Conservation (phyloP, 2,888 invertebrate genomes). For the Cybosia mesomella region DNA sequence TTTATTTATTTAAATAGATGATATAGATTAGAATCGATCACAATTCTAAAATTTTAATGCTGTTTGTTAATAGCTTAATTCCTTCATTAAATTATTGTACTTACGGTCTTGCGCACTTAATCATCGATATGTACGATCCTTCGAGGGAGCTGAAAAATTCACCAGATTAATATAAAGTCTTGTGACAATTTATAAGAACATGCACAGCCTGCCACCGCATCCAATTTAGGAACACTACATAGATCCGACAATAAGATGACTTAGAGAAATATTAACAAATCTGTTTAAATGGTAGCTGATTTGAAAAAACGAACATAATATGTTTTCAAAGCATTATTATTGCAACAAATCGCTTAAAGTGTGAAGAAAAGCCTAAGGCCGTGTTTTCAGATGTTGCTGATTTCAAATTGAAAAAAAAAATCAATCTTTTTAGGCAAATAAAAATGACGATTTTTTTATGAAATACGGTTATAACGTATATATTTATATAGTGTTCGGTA, state of each 20-base stretch:
- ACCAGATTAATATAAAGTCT: slow-evolving; percentile 26
- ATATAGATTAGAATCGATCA: neutral
- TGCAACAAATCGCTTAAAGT: neutral
- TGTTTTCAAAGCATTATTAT: neutral
- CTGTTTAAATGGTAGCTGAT: slow-evolving; percentile 11
- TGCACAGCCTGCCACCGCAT: slow-evolving; percentile 50
- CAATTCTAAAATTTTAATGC: no score
- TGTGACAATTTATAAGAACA: slow-evolving; percentile 23
- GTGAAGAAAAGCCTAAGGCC: neutral
- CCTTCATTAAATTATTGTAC: slow-evolving; percentile 55
- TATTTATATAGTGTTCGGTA: no score
- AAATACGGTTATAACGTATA: neutral
- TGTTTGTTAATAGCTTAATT: neutral
- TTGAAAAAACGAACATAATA: neutral
- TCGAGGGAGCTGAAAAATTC: slow-evolving; percentile 74
- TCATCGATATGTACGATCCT: slow-evolving; percentile 73
- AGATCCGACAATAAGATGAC: slow-evolving; percentile 6
- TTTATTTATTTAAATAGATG: neutral
- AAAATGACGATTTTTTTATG: neutral
- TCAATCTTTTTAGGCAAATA: neutral
- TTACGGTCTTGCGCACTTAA: slow-evolving; percentile 83
- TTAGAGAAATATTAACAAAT: neutral
- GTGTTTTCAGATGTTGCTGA: neutral
- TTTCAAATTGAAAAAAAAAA: neutral
- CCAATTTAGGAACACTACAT: slow-evolving; percentile 39